Base-by-base conservation (phyloP, 2,888 invertebrate genomes). In the Noctua janthina region DNA sequence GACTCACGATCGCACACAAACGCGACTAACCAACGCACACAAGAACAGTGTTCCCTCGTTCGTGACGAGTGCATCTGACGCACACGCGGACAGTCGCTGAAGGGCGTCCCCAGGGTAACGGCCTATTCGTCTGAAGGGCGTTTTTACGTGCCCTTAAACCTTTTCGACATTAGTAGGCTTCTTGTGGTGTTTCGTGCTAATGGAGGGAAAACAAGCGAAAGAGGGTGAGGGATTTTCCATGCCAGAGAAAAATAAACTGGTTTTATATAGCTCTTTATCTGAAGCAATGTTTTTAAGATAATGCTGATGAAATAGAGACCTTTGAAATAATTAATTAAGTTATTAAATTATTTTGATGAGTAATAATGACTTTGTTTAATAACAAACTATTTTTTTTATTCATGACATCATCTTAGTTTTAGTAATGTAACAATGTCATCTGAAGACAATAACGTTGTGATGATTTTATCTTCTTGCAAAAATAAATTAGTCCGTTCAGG, bases 51-150 rank as follows among this genome's bases (percentile, higher is more conserved):
- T 59, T 49, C 23, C 13, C n/a, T n/a, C 68, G 49, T 75, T 74
- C 13, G 46, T 78, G 56, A 83, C 46, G 75, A 82, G 76, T 90
- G 89, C 90, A 91, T 87, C 79, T 74, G n/a, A 83, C 59, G 69
- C 79, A 84, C 84, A 86, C 87, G 78, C 79, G 29, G 15, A 74
- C 76, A 72, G 51, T 13, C 11, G n/a, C 72, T 81, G 81, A 88
- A 90, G 89, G 88, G 86, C 87, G 84, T 81, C 85, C 89, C 76
- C 84, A 87, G 91, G 86, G 86, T 91, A 89, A 90, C 82, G 90
- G 79, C 89, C 91, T 87, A 75, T 67, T 75, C 77, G 90, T 92
- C 92, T 92, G 92, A 90, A 92, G 92, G 92, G 90, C 91, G 83
- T 78, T 84, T 87, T 87, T 82, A 83, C 84, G 78, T 84, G 85